A percentile compares a stretch with the other conserved stretches of the same genome.
phyloP scores from a whole-genome alignment of 2,797 vertebrate species.

The Ctenochaetus hawaiiensis region DNA sequence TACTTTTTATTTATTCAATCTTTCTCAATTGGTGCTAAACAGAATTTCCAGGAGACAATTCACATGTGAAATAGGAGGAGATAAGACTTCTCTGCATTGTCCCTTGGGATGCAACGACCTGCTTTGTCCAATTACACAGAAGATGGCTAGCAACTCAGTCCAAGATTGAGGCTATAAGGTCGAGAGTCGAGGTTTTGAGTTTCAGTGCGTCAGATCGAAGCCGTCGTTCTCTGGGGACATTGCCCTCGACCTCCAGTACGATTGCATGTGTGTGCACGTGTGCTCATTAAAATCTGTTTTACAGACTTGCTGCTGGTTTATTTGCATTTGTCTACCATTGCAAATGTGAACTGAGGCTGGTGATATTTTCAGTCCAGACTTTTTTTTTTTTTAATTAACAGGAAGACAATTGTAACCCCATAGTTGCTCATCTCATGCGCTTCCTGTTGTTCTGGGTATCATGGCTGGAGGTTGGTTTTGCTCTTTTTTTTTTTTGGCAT shows the following conservation, averaged over 20 bases:
- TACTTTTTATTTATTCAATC: conserved; percentile 43
- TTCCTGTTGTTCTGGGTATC: conserved; percentile 41
- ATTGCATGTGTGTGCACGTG: conserved; percentile 5
- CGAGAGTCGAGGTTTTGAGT: conserved; percentile 54
- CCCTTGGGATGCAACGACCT: conserved; percentile 52
- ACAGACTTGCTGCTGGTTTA: conserved; percentile 15
- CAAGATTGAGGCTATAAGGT: conserved; percentile 63
- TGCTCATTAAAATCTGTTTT: conserved; percentile 37
- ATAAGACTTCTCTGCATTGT: conserved; percentile 43
- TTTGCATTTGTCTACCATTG: conserved; percentile 30
- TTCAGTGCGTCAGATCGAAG: conserved; percentile 41
- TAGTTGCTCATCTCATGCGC: conserved; percentile 27
- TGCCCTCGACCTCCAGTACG: conserved; percentile 15
- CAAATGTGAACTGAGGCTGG: background rate
- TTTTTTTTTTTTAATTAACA: background rate
- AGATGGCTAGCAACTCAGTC: conserved; percentile 36
- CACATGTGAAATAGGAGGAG: conserved; percentile 34
- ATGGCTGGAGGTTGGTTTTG: conserved; percentile 47
- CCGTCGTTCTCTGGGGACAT: conserved; percentile 35
- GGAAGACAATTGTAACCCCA: conserved; percentile 6
- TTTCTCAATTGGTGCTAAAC: conserved; percentile 47
- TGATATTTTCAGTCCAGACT: too few relatives aligned
- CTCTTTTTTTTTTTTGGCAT: conserved; percentile 28
- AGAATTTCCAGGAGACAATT: conserved; percentile 39
- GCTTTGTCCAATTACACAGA: conserved; percentile 61